Percentiles rank a stretch among this genome's conserved stretches.
Conservation (phyloP, 2,888 invertebrate species). For the Cheilosia vulpina region DNA sequence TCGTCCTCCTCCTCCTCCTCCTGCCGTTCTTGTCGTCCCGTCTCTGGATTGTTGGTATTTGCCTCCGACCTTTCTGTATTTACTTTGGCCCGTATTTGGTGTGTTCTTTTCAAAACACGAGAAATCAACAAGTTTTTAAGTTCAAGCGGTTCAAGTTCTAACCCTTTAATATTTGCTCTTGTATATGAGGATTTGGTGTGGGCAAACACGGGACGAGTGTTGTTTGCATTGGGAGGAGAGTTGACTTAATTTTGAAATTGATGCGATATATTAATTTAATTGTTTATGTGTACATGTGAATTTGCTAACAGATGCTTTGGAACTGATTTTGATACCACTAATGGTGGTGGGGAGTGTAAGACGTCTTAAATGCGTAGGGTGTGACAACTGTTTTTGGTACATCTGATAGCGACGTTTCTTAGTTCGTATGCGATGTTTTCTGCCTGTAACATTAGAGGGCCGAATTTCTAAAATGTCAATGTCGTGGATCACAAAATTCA, state of each 20-base stretch:
- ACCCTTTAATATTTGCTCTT: conserved; percentile 35
- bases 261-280: background rate
- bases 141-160: conserved; percentile 32
- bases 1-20: background rate
- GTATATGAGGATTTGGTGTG: background rate
- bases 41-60: conserved; percentile 10
- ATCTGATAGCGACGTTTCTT: too few species aligned
- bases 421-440: too few species aligned
- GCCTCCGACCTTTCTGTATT: conserved; percentile 43
- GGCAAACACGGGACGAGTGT: background rate
- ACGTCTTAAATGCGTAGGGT: too few species aligned
- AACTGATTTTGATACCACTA: too few species aligned
- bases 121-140: conserved; percentile 57
- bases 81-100: conserved; percentile 24
- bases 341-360: too few species aligned
- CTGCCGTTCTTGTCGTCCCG: background rate
- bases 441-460: background rate
- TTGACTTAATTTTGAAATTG: conserved; percentile 22
- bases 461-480: background rate
- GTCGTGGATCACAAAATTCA: too few species aligned
- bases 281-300: background rate
- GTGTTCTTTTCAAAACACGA: conserved; percentile 32
- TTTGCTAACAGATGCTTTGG: background rate
- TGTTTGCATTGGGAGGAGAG: conserved; percentile 5
- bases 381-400: too few species aligned